Conservation (phyloP, 1,140 invertebrate genomes). For the Monomorium pharaonis region DNA sequence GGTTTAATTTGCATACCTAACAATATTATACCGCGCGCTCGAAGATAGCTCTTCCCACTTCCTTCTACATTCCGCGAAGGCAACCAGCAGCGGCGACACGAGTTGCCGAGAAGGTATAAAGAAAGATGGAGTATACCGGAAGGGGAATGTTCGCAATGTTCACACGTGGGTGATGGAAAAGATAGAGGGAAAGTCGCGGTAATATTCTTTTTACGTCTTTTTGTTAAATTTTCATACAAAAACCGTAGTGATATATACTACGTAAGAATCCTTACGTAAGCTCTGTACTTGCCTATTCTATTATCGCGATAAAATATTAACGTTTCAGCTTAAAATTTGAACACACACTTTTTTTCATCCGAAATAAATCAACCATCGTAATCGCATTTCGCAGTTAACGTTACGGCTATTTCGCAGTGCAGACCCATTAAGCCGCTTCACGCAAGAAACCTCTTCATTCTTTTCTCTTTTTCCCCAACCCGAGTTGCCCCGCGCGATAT, state of each 20-base stretch:
- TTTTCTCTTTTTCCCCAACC: background rate
- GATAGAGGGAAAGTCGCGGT: background rate
- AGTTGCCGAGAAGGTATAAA: background rate
- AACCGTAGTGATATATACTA: background rate
- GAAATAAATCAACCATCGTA: background rate
- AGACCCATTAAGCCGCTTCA: background rate
- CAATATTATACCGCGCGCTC: conserved; percentile 62
- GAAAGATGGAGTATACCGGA: background rate
- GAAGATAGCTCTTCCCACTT: conserved; percentile 64
- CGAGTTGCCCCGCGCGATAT: conserved; percentile 15
- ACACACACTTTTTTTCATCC: background rate
- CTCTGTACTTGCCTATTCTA: background rate
- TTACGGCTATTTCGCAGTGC: background rate
- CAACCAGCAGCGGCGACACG: background rate
- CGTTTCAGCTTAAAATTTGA: background rate
- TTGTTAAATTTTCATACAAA: background rate
- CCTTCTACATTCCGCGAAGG: conserved; percentile 42
- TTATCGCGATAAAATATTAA: background rate
- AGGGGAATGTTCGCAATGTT: too few relatives aligned
- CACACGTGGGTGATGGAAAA: conserved; percentile 13
- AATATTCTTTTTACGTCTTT: background rate
- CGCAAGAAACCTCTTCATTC: background rate
- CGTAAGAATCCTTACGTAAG: conserved; percentile 14
- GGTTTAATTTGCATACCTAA: conserved; percentile 76
- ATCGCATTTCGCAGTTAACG: background rate